Evolutionary conservation across 1,140 invertebrate genomes (phyloP).

Genomic region (Aphaenogaster rudis): DNA sequence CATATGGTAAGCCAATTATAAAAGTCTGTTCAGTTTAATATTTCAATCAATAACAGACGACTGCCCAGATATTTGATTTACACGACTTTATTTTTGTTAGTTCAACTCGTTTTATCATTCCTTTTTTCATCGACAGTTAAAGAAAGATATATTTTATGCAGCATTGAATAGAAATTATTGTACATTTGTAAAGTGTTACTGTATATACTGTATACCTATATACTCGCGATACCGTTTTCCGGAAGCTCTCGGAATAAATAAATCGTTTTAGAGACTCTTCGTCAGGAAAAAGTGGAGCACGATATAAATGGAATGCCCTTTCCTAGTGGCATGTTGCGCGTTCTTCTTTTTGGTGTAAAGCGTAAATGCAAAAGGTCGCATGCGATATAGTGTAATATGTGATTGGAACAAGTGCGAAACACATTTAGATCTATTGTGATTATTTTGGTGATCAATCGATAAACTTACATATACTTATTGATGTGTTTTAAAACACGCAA

Average conservation of each 20-base stretch:
- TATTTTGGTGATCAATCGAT: conserved; percentile 4
- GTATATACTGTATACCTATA: background rate
- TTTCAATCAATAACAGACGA: conserved; percentile 6
- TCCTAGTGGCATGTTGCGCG: background rate
- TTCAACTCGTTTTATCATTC: background rate
- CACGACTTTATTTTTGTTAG: background rate
- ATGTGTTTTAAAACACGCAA: background rate
- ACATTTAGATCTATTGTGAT: conserved; percentile 37
- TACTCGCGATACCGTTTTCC: background rate
- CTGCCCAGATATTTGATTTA: background rate
- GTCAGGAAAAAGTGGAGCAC: conserved; percentile 31
- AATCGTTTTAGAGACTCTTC: conserved; percentile 3
- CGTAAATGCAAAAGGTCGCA: conserved; percentile 24
- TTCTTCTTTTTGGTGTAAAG: background rate
- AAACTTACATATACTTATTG: background rate
- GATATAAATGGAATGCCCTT: conserved; percentile 52
- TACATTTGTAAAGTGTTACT: background rate
- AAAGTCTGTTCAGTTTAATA: background rate
- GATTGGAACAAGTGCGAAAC: background rate
- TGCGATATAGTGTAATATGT: background rate
- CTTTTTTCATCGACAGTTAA: background rate
- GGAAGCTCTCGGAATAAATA: conserved; percentile 6
- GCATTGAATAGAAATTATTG: background rate
- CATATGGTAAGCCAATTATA: conserved; percentile 27
- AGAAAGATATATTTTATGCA: background rate